Evolutionary conservation across 2,888 invertebrate genomes (phyloP).

Genomic region (Frankliniella intonsa): DNA sequence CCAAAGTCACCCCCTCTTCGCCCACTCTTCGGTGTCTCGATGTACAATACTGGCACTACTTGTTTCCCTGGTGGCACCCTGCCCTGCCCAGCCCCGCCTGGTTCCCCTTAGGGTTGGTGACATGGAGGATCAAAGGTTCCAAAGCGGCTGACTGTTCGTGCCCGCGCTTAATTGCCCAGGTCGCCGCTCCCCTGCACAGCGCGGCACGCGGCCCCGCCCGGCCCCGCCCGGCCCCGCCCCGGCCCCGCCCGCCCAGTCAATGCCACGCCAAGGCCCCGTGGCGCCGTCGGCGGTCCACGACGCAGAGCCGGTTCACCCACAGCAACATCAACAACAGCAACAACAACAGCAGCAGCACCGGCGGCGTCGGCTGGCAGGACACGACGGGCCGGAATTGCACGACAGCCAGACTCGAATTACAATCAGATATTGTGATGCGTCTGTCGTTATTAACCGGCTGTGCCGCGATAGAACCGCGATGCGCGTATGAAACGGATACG

Average conservation of each 20-base stretch:
- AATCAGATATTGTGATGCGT: neutral
- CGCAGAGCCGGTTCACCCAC: conserved; percentile 15
- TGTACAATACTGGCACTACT: no score
- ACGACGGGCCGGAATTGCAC: neutral
- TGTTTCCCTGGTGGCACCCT: no score
- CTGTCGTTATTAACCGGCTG: neutral
- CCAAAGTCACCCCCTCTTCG: no score
- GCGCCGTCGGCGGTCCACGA: conserved; percentile 12
- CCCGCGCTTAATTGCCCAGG: neutral
- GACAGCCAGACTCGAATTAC: conserved; percentile 2
- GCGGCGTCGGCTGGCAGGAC: no score
- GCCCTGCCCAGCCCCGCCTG: no score
- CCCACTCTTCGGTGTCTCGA: no score
- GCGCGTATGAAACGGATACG: neutral
- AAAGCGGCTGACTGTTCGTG: neutral
- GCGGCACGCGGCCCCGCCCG: no score
- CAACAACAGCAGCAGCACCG: neutral
- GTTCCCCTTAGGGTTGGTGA: neutral
- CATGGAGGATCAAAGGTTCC: neutral
- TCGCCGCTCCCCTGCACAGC: neutral
- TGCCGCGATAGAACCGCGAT: neutral
- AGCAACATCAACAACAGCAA: neutral
- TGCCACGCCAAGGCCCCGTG: neutral
- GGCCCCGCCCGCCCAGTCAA: neutral
- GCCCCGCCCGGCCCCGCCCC: neutral